A percentile compares a stretch with the other conserved stretches of the same genome.
phyloP scores from a whole-genome alignment of 2,888 invertebrate genomes.

The Drosophila anomelani region DNA sequence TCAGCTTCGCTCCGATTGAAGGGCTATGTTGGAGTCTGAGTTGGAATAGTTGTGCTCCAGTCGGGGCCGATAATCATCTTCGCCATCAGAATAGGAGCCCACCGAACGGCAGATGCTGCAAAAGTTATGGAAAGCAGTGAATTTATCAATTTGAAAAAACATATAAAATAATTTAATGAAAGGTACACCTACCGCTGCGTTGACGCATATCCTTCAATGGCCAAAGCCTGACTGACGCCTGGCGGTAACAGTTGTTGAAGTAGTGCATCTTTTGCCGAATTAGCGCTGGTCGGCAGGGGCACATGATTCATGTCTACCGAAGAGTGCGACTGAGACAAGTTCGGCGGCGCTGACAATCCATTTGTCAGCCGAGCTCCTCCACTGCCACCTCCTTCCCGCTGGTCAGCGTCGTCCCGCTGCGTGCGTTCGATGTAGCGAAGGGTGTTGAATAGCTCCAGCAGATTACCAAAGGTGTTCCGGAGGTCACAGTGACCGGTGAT shows the following conservation, averaged over 20 bases:
- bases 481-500: conserved; percentile 79
- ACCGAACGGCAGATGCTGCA: conserved; percentile 81
- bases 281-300: conserved; percentile 66
- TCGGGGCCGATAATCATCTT: conserved; percentile 71
- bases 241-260: conserved; percentile 62
- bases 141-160: no score
- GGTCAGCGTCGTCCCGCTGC: conserved; percentile 56
- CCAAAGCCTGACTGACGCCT: conserved; percentile 67
- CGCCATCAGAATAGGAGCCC: conserved; percentile 83
- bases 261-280: conserved; percentile 63
- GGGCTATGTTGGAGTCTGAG: conserved; percentile 79
- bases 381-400: conserved; percentile 3
- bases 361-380: conserved; percentile 46
- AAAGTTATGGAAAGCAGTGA: not conserved
- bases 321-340: conserved; percentile 80
- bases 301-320: conserved; percentile 82
- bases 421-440: conserved; percentile 70
- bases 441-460: conserved; percentile 76
- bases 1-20: conserved; percentile 68
- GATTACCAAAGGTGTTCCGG: conserved; percentile 82
- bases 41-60: conserved; percentile 76
- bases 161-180: not conserved
- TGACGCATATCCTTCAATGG: conserved; percentile 67
- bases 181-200: conserved; percentile 63
- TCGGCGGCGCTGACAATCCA: conserved; percentile 48